Conservation (phyloP, 2,888 invertebrate genomes). For the Eudemis profundana region DNA sequence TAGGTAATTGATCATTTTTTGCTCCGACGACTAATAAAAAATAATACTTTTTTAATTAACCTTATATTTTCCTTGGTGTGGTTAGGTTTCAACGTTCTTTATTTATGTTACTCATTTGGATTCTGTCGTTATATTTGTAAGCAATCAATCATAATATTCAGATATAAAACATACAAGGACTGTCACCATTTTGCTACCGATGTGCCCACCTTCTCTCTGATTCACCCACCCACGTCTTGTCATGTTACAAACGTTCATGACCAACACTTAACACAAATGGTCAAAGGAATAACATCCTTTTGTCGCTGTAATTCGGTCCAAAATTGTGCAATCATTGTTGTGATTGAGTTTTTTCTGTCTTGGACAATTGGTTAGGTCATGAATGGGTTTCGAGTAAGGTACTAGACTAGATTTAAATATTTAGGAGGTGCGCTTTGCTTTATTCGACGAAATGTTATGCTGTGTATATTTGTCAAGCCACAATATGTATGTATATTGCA, state of each 20-base stretch:
- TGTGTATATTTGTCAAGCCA: too few relatives aligned
- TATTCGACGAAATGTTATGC: too few relatives aligned
- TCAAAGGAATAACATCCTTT: background rate
- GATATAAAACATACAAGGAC: background rate
- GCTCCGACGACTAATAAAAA: too few relatives aligned
- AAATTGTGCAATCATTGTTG: background rate
- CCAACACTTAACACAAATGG: background rate
- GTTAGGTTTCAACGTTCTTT: too few relatives aligned
- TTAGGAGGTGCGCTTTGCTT: background rate
- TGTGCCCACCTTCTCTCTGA: background rate
- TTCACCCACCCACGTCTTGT: slow-evolving; percentile 8
- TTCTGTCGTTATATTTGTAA: background rate
- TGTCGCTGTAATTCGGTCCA: background rate
- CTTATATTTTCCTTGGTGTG: too few relatives aligned
- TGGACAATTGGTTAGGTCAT: background rate
- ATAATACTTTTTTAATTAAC: too few relatives aligned
- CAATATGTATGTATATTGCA: too few relatives aligned
- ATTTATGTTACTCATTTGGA: background rate
- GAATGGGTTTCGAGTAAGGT: background rate
- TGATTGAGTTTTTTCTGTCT: background rate
- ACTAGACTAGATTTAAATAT: slow-evolving; percentile 7
- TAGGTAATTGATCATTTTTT: too few relatives aligned
- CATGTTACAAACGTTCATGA: background rate
- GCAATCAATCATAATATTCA: slow-evolving; percentile 14
- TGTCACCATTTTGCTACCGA: slow-evolving; percentile 17